These are phyloP conservation scores for Zygogramma bicolorata DNA, from an alignment of 2,888 invertebrate species.

Conservation along the genomic window DNA sequence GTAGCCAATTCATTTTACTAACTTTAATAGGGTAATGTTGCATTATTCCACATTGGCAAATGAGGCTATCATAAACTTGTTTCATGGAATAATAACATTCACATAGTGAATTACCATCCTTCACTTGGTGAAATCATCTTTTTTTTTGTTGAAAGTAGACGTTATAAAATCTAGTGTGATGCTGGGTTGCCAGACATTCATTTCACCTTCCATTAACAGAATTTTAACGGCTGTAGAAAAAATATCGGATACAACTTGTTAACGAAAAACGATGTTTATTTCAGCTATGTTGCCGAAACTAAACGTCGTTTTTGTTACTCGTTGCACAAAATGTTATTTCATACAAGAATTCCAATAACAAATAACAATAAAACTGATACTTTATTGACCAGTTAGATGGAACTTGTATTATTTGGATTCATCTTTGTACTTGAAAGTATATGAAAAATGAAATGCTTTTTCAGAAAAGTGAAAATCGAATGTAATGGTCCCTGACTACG, in stretches of 20 bases:
- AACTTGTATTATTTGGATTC: slow-evolving; percentile 6
- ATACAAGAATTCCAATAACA: neutral
- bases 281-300: neutral
- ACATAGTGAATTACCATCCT: too few species aligned
- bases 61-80: too few species aligned
- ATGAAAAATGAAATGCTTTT: slow-evolving; percentile 18
- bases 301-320: neutral
- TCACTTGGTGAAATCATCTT: too few species aligned
- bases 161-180: neutral
- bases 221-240: neutral
- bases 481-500: slow-evolving; percentile 48
- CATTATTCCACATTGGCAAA: too few species aligned
- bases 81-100: too few species aligned
- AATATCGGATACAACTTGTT: neutral
- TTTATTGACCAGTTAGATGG: neutral
- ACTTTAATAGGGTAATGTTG: neutral
- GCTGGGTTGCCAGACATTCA: neutral
- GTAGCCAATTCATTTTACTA: neutral
- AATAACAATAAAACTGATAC: neutral
- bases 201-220: neutral
- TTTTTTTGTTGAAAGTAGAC: neutral
- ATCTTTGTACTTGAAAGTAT: slow-evolving; percentile 21
- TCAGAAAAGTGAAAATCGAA: slow-evolving; percentile 27
- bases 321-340: neutral
- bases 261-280: neutral